A percentile compares a stretch with the other conserved stretches of the same genome.
Evolutionary conservation across 2,888 invertebrate genomes (phyloP).

Genomic region (Lypha dubia): DNA sequence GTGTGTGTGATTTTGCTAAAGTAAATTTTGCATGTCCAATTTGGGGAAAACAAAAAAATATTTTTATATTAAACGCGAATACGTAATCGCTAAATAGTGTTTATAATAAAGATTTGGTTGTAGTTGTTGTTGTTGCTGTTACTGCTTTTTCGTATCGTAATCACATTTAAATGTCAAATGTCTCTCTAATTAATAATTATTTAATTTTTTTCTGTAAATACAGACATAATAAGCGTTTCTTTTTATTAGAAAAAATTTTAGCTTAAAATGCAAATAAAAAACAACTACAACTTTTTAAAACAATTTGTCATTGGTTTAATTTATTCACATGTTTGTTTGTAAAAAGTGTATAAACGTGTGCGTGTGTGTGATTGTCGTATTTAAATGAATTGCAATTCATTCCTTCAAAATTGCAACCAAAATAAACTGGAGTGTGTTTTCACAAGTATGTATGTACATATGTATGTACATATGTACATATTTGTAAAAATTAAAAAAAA

Average conservation of each 20-base stretch:
- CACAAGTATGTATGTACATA: not conserved
- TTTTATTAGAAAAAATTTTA: constrained; percentile 19
- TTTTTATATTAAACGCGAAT: constrained; percentile 26
- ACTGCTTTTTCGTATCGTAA: constrained; percentile 9
- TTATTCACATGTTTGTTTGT: constrained; percentile 31
- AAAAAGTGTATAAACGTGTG: constrained; percentile 2
- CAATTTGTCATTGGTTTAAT: constrained; percentile 58
- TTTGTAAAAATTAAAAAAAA: constrained; percentile 15
- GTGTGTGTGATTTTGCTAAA: constrained; percentile 5
- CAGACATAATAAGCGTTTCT: constrained; percentile 38
- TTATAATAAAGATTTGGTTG: not conserved
- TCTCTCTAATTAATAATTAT: constrained; percentile 49
- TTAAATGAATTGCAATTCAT: constrained; percentile 40
- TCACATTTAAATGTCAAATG: constrained; percentile 62
- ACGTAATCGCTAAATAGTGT: constrained; percentile 60
- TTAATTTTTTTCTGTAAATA: not conserved
- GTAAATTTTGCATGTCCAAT: constrained; percentile 52
- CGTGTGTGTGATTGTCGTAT: constrained; percentile 23
- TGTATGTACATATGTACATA: not conserved
- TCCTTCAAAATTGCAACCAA: constrained; percentile 17
- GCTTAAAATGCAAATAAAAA: constrained; percentile 22
- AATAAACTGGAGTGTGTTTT: constrained; percentile 43
- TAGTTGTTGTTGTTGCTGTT: constrained; percentile 16
- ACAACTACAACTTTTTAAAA: constrained; percentile 17
- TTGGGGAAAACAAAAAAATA: constrained; percentile 3